A percentile compares a stretch with the other conserved stretches of the same genome.
Conservation (phyloP, 2,113 vertebrate genomes). For the Odontesthes bonariensis region DNA sequence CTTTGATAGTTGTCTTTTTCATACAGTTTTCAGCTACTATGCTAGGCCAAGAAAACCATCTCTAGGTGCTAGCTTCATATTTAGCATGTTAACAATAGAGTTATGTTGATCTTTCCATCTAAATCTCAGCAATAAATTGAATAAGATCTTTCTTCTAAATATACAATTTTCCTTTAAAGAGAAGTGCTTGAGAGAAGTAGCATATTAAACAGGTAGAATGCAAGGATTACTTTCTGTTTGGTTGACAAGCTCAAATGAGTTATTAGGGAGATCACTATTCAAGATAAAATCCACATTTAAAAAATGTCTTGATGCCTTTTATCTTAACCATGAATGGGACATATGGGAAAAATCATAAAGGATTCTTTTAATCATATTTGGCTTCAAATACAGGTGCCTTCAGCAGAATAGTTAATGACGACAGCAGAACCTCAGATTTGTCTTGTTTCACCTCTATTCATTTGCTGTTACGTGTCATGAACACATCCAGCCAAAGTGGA, state of each 20-base stretch:
- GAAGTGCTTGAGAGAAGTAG: not conserved
- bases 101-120: not conserved
- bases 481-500: constrained; percentile 79
- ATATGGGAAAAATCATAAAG: not conserved
- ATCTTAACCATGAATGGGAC: not conserved
- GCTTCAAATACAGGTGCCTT: constrained; percentile 40
- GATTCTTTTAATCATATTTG: not conserved
- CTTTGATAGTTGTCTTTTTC: not conserved
- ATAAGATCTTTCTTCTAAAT: not conserved
- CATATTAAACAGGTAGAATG: not conserved
- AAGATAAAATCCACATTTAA: not conserved
- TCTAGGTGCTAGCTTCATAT: not conserved
- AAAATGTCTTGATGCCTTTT: not conserved
- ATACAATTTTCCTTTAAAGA: not conserved
- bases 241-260: not conserved
- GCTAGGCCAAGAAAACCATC: not conserved
- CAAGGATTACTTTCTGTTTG: too few species aligned
- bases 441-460: constrained; percentile 16
- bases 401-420: constrained; percentile 6
- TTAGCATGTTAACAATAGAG: not conserved
- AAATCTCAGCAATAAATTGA: not conserved
- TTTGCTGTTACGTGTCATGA: constrained; percentile 32
- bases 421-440: constrained; percentile 5
- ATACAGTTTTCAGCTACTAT: not conserved
- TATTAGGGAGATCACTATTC: not conserved